Evolutionary conservation across 2,888 invertebrate genomes (phyloP).

Genomic region (Hedychridium roseum): DNA sequence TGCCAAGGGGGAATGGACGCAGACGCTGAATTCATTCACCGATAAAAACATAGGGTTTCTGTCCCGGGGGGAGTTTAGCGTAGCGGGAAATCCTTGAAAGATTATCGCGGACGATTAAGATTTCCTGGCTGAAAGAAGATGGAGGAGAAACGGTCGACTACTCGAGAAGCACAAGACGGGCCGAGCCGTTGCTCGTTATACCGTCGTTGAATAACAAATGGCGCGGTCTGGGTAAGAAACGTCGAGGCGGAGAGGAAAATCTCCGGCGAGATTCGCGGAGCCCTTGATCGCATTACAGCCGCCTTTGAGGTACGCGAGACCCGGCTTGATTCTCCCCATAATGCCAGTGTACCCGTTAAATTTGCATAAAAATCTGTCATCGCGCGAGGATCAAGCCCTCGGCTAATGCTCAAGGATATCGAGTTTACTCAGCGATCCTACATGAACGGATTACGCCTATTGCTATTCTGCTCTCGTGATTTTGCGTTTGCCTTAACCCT

Average conservation of each 20-base stretch:
- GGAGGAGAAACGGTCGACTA: no score
- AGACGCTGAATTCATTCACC: no score
- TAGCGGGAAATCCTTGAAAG: no score
- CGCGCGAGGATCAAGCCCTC: conserved; percentile 16
- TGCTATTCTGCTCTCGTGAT: no score
- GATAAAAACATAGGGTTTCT: no score
- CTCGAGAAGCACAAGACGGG: conserved; percentile 20
- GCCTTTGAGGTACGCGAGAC: conserved; percentile 30
- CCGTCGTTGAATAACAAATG: conserved; percentile 29
- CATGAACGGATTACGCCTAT: no score
- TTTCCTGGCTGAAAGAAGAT: no score
- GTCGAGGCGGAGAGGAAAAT: no score
- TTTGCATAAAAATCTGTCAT: conserved; percentile 37
- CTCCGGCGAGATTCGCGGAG: conserved; percentile 24
- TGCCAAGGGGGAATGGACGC: no score
- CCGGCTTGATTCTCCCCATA: conserved; percentile 23
- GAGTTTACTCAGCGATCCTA: conserved; percentile 12
- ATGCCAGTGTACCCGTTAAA: conserved; percentile 31
- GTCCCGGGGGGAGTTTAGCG: no score
- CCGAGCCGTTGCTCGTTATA: conserved; percentile 21
- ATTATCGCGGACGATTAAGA: no score
- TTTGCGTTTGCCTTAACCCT: no score
- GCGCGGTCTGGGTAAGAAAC: conserved; percentile 28
- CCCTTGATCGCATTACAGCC: conserved; percentile 26
- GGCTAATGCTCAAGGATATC: not conserved